Evolutionary conservation across 2,888 invertebrate genomes (phyloP), one percentile per base, ranked within the genome.

Genomic region (Drosophila vallismaia): DNA sequence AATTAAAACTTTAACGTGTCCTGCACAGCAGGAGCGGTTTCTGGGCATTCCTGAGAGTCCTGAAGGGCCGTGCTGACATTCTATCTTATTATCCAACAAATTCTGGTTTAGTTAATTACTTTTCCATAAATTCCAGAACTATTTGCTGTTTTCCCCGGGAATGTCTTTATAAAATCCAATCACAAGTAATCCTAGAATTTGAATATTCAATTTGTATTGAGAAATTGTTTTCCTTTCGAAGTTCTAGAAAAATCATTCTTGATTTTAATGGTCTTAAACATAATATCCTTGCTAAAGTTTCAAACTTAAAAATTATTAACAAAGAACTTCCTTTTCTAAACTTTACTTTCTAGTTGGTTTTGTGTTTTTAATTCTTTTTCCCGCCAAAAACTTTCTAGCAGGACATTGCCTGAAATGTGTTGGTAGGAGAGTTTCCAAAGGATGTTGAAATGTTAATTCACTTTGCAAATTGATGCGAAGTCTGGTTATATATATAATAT

Each of bases 1-100:
- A 86, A 86, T 86, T 82, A 77, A 86, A 82, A 86, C 84, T 84
- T 82, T 69, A 82, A 84, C 81, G 86, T 82, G 82, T 82, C 77
- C 19, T 19, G 79, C 86, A 62, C 59, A 60, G 63, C 44, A 19
- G 72, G 49, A 70, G 55, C 36, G 67, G 68, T 53, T 51, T 70
- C 38, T 40, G 55, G 12, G 31, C 49, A 51, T 40, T 19, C 44
- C 29, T n/a, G 60, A 19, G 19, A 2, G 19, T 19, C 19, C 19
- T 19, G 19, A 2, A 19, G 2, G 19, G 19, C 46, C 48, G 60
- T 48, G 59, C 48, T 62, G 60, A 5, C 48, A 42, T 36, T 31
- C 24, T 14, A 48, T 59, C 60, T 26, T 40, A 9, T 40, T 60
- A 29, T 36, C 58, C 29, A 45, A 26, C 24, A 59, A 19, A 46